These are phyloP conservation scores for Celastrina argiolus DNA, from an alignment of 2,888 invertebrate species.

Conservation along the genomic window DNA sequence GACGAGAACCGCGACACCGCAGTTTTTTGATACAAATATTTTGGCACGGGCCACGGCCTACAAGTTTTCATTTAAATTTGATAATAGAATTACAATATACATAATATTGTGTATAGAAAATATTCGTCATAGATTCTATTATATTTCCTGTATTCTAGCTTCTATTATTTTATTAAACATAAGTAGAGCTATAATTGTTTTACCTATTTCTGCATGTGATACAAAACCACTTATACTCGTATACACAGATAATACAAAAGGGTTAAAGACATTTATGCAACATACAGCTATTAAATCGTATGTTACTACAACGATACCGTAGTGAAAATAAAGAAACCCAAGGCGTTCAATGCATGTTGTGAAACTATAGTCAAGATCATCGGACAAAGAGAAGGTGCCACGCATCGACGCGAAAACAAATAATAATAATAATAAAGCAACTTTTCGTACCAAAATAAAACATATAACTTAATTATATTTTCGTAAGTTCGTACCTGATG, in stretches of 20 bases:
- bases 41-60: too few species aligned
- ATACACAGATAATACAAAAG: not conserved
- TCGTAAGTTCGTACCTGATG: too few species aligned
- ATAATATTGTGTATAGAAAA: too few species aligned
- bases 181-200: too few species aligned
- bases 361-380: constrained; percentile 31
- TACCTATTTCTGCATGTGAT: not conserved
- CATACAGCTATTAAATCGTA: constrained; percentile 8
- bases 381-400: constrained; percentile 33
- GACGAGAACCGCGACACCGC: too few species aligned
- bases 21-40: too few species aligned
- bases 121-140: too few species aligned
- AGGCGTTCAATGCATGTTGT: constrained; percentile 28
- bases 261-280: not conserved
- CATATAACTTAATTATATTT: not conserved
- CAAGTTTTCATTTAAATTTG: too few species aligned
- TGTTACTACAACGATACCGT: constrained; percentile 8
- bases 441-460: constrained; percentile 27
- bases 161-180: too few species aligned
- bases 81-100: too few species aligned
- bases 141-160: too few species aligned
- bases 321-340: constrained; percentile 27
- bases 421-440: constrained; percentile 28
- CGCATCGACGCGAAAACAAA: constrained; percentile 33
- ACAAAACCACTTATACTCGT: not conserved